Conservation (phyloP, 30 jellyfish, hydroid and myxozoan species). For the Turritopsis rubra region DNA sequence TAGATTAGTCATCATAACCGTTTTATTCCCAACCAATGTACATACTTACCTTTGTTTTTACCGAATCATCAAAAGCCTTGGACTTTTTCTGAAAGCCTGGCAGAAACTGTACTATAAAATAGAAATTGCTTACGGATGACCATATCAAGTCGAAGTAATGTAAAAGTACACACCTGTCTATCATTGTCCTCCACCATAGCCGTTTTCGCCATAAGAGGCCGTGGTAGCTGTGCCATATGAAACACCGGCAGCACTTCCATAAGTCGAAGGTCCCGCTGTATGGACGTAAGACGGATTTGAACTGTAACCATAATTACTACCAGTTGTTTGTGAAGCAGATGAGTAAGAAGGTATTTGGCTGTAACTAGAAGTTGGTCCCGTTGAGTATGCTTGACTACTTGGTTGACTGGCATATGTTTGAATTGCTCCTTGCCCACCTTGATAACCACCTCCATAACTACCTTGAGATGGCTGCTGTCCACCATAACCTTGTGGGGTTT, state of each 20-base stretch:
- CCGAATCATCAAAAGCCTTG: not conserved
- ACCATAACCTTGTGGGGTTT: conserved; percentile 21
- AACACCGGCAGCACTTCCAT: conserved; percentile 14
- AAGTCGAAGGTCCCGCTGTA: not conserved
- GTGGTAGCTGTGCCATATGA: not conserved
- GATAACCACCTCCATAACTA: not conserved
- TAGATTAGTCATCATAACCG: too few relatives aligned
- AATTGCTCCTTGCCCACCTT: conserved; percentile 13
- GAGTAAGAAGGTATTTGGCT: conserved; percentile 11
- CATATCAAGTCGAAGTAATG: not conserved
- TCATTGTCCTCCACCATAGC: not conserved
- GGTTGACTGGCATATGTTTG: conserved; percentile 14
- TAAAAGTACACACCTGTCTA: not conserved
- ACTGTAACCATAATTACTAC: not conserved
- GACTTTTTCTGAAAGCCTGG: too few relatives aligned
- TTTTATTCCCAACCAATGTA: too few relatives aligned
- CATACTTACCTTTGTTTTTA: not conserved
- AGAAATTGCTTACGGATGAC: not conserved
- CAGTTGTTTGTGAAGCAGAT: not conserved
- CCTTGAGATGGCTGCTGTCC: not conserved
- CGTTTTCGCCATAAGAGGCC: not conserved
- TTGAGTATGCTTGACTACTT: not conserved
- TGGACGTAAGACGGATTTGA: not conserved
- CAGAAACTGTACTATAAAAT: not conserved
- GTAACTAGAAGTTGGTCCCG: conserved; percentile 11